Evolutionary conservation across 2,113 vertebrate genomes (phyloP).

Genomic region (Larimichthys polyactis): DNA sequence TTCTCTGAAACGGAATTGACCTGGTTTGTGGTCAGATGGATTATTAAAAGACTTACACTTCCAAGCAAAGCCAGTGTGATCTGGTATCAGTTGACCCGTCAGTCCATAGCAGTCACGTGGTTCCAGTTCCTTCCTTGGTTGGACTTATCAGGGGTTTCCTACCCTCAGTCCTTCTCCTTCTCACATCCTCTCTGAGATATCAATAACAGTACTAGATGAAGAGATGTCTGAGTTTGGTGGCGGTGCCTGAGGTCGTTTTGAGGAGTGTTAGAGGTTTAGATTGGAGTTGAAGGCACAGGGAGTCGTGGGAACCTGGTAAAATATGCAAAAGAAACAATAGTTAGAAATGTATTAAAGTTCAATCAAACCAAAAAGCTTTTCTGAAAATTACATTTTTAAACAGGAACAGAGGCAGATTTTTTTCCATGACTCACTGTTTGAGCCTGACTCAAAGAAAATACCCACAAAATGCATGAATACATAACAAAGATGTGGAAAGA

Average conservation of each 20-base stretch:
- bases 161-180: constrained; percentile 17
- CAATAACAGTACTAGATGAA: background rate
- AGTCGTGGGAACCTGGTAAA: constrained; percentile 44
- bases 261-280: constrained; percentile 29
- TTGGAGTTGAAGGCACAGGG: constrained; percentile 6
- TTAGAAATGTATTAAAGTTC: background rate
- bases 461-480: constrained; percentile 11
- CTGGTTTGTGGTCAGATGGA: constrained; percentile 39
- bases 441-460: constrained; percentile 12
- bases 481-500: constrained; percentile 19
- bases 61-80: constrained; percentile 59
- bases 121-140: constrained; percentile 20
- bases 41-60: constrained; percentile 72
- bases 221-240: constrained; percentile 5
- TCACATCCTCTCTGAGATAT: constrained; percentile 64
- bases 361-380: background rate
- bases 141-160: constrained; percentile 28
- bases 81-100: constrained; percentile 67
- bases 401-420: background rate
- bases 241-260: background rate
- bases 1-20: constrained; percentile 37
- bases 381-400: background rate
- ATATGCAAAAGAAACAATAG: background rate
- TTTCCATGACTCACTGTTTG: constrained; percentile 19
- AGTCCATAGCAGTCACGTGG: constrained; percentile 66